Conservation (phyloP, 2,888 invertebrate species). For the Chromoteleia sp. region DNA sequence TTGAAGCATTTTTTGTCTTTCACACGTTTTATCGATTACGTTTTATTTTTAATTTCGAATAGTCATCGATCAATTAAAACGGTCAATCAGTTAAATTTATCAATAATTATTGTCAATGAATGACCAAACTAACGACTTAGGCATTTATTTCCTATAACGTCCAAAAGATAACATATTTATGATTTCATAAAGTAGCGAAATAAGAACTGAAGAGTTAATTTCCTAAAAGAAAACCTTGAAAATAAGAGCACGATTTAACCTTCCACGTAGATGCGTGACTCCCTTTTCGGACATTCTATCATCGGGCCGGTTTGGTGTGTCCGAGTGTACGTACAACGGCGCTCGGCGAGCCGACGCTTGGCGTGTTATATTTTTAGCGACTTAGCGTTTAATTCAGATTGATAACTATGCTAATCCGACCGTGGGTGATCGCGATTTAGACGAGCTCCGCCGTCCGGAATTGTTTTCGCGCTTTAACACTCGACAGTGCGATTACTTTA, state of each 20-base stretch:
- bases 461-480: constrained; percentile 64
- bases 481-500: constrained; percentile 30
- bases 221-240: constrained; percentile 52
- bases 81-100: too few species aligned
- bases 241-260: constrained; percentile 52
- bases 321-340: constrained; percentile 8
- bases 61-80: too few species aligned
- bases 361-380: constrained; percentile 68
- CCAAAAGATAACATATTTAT: constrained; percentile 10
- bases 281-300: constrained; percentile 59
- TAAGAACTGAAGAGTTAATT: constrained; percentile 43
- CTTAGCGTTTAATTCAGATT: constrained; percentile 68
- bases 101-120: too few species aligned
- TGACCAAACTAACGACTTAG: too few species aligned
- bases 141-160: not conserved
- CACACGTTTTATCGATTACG: too few species aligned
- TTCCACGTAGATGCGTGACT: constrained; percentile 58
- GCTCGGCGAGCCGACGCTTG: constrained; percentile 41
- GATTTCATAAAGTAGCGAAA: constrained; percentile 34
- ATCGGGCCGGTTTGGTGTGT: constrained; percentile 49
- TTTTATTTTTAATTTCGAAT: too few species aligned
- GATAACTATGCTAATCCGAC: constrained; percentile 71
- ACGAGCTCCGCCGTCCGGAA: constrained; percentile 51
- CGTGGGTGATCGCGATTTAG: constrained; percentile 66
- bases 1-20: too few species aligned